Evolutionary conservation across 2,113 vertebrate species (phyloP).

Genomic region (Coreoperca whiteheadi): DNA sequence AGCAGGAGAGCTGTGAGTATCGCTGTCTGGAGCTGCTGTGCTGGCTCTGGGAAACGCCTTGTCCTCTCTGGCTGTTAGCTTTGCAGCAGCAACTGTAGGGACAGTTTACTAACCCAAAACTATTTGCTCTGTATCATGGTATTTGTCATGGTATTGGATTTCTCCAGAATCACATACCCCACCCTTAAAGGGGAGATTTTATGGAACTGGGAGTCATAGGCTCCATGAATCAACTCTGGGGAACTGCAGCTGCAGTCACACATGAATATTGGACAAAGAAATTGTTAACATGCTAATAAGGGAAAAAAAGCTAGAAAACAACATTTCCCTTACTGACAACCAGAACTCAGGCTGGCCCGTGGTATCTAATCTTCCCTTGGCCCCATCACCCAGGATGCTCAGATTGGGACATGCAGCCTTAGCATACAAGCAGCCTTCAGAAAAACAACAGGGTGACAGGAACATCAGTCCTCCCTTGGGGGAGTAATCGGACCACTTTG

Average conservation of each 20-base stretch:
- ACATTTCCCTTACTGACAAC: conserved; percentile 17
- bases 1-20: no score
- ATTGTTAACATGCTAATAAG: conserved; percentile 10
- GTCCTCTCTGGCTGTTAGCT: no score
- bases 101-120: no score
- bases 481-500: conserved; percentile 60
- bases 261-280: conserved; percentile 31
- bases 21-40: no score
- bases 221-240: conserved; percentile 51
- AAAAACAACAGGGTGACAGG: conserved; percentile 39
- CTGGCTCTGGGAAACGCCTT: no score
- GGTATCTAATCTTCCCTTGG: conserved; percentile 45
- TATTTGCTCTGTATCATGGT: no score
- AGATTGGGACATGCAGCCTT: conserved; percentile 40
- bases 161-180: no score
- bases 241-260: conserved; percentile 56
- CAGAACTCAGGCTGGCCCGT: conserved; percentile 32
- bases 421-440: conserved; percentile 10
- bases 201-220: conserved; percentile 43
- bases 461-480: conserved; percentile 22
- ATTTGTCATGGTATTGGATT: no score
- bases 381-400: conserved; percentile 38
- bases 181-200: conserved; percentile 27
- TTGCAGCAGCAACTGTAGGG: no score
- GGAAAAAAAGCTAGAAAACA: conserved; percentile 29